Evolutionary conservation across 1,140 invertebrate species (phyloP).

Genomic region (Scaptomyza pallida): DNA sequence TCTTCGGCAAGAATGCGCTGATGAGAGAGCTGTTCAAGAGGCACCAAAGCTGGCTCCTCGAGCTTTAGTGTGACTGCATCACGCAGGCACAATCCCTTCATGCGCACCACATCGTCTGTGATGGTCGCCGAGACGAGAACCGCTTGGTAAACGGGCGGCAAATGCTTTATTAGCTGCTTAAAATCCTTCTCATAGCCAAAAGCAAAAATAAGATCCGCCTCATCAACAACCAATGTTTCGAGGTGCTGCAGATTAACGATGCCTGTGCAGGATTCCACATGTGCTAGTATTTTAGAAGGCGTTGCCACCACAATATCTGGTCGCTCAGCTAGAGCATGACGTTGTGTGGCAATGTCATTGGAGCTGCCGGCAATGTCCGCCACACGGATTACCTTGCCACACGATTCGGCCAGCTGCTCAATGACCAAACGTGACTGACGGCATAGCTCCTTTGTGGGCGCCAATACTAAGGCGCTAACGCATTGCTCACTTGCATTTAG

Average conservation of each 20-base stretch:
- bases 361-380: constrained; percentile 92
- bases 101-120: constrained; percentile 94
- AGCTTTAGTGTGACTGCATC: constrained; percentile 97
- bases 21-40: constrained; percentile 93
- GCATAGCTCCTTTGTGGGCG: constrained; percentile 97
- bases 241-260: constrained; percentile 92
- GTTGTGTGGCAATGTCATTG: constrained; percentile 88
- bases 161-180: constrained; percentile 89
- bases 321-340: constrained; percentile 90
- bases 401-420: constrained; percentile 90
- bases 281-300: constrained; percentile 92
- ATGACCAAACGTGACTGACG: constrained; percentile 93
- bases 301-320: constrained; percentile 98
- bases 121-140: constrained; percentile 98
- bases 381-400: constrained; percentile 92
- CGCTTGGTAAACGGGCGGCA: constrained; percentile 85
- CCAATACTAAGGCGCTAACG: constrained; percentile 91
- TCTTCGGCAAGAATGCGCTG: constrained; percentile 96
- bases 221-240: constrained; percentile 96
- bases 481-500: constrained; percentile 89
- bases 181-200: constrained; percentile 98
- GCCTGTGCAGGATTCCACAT: constrained; percentile 89
- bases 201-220: constrained; percentile 98
- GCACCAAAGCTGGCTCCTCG: constrained; percentile 96
- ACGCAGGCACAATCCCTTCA: constrained; percentile 96